phyloP scores from a whole-genome alignment of 2,113 vertebrate species.

The Labeo rohita region DNA sequence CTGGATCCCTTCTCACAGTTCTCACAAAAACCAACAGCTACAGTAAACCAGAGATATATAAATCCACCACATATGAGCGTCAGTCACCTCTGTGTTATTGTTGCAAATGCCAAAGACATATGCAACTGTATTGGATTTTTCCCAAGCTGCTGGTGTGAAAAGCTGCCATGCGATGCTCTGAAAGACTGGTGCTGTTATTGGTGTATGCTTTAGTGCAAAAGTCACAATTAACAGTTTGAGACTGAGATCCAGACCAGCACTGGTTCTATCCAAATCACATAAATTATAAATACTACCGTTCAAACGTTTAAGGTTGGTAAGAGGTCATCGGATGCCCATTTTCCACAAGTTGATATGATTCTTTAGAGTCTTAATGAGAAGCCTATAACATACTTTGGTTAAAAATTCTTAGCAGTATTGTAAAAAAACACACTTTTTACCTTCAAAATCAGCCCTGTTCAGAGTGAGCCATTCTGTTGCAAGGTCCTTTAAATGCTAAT shows the following conservation, averaged over 20 bases:
- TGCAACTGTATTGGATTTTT: neutral
- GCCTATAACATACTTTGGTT: too few relatives aligned
- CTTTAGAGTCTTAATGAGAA: too few relatives aligned
- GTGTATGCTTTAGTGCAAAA: neutral
- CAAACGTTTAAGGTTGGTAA: neutral
- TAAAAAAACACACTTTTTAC: too few relatives aligned
- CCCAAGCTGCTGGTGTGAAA: neutral
- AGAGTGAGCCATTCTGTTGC: too few relatives aligned
- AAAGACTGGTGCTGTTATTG: neutral
- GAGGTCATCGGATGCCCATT: too few relatives aligned
- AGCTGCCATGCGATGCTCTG: neutral
- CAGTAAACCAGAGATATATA: neutral
- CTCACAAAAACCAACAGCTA: neutral
- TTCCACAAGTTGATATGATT: too few relatives aligned
- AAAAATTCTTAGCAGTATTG: too few relatives aligned
- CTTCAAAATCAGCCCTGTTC: too few relatives aligned
- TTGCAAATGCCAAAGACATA: neutral
- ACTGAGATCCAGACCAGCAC: neutral
- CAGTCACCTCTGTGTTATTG: neutral
- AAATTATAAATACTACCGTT: neutral
- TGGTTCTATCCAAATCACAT: neutral
- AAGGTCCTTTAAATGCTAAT: too few relatives aligned
- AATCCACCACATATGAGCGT: neutral
- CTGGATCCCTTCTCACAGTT: constrained; percentile 4
- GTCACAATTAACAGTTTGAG: neutral